Evolutionary conservation across 2,113 vertebrate genomes (phyloP).

Genomic region (Antechinus stuartii): DNA sequence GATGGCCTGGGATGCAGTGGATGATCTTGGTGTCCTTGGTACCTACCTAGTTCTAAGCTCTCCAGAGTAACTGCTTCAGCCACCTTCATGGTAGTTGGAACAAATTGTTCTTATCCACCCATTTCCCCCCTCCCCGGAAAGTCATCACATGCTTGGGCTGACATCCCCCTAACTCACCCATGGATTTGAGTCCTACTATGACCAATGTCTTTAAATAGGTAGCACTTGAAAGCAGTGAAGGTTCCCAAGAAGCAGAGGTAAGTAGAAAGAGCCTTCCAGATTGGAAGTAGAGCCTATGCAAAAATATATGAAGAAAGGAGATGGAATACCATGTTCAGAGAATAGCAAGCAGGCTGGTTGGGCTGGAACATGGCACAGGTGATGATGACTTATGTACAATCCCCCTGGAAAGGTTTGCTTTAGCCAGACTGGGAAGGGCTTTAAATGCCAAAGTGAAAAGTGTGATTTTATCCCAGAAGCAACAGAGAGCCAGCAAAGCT

Average conservation of each 20-base stretch:
- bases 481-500: background rate
- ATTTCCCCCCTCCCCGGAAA: no score
- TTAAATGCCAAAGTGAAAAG: background rate
- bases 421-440: background rate
- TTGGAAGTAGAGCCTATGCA: background rate
- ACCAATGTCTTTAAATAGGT: background rate
- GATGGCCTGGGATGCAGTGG: background rate
- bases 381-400: background rate
- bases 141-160: background rate
- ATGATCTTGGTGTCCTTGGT: background rate
- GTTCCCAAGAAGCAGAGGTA: background rate
- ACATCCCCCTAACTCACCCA: background rate
- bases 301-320: background rate
- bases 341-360: background rate
- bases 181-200: background rate
- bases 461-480: background rate
- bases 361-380: background rate
- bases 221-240: background rate
- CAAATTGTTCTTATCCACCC: background rate
- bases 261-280: background rate
- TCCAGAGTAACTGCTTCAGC: background rate
- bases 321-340: background rate
- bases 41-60: background rate
- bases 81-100: background rate
- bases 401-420: background rate